These are phyloP conservation scores for Ormyrus nitidulus DNA, from an alignment of 2,888 invertebrate species.

Conservation along the genomic window DNA sequence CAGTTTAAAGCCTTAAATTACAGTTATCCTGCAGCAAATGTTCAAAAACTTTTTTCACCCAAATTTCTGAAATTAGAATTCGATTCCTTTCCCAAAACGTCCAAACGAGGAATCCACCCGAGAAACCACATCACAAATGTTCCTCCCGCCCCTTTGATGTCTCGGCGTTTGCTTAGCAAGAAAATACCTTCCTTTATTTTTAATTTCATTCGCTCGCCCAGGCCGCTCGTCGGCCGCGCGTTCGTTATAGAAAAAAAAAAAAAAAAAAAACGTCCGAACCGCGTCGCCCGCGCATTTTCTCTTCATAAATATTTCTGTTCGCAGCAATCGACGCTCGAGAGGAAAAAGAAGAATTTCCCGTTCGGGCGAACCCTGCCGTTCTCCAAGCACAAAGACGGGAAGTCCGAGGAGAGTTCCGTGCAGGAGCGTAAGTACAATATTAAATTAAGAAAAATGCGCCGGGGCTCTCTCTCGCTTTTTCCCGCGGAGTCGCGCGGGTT, in stretches of 20 bases:
- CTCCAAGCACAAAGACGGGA: constrained; percentile 99
- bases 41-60: too few species aligned
- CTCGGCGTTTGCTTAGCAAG: neutral
- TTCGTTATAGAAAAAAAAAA: neutral
- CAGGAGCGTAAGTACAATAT: constrained; percentile 93
- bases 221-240: too few species aligned
- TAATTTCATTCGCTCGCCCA: constrained; percentile 13
- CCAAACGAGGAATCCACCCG: too few species aligned
- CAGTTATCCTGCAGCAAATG: too few species aligned
- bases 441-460: constrained; percentile 31
- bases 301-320: constrained; percentile 60
- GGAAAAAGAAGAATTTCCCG: constrained; percentile 98
- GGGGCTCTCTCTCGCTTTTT: neutral
- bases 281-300: neutral
- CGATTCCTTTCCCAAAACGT: too few species aligned
- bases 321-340: constrained; percentile 94
- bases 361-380: constrained; percentile 99
- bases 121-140: too few species aligned
- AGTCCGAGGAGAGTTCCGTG: constrained; percentile 93
- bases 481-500: neutral
- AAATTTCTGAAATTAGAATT: too few species aligned
- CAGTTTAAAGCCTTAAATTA: too few species aligned
- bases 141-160: constrained; percentile 14
- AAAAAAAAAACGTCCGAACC: neutral
- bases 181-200: constrained; percentile 41